Evolutionary conservation across 1,140 invertebrate genomes (phyloP), one percentile per base, ranked within the genome.

Genomic region (Coboldia fuscipes): DNA sequence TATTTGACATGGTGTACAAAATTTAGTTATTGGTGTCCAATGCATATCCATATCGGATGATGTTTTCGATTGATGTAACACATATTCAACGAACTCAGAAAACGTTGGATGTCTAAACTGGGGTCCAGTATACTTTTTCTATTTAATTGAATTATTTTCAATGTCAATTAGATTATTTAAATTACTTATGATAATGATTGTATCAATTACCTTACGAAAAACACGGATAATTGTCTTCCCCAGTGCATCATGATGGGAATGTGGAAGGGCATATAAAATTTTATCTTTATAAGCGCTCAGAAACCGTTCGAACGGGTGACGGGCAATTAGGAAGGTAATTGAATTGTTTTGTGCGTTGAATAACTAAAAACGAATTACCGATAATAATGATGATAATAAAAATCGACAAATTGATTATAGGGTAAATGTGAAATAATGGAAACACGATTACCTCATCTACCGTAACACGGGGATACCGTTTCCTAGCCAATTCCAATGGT

Each of bases 261-360:
- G 75, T 0, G 79, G 75, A 42, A 79, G 61, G 26, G 77, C 75
- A 43, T 75, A 75, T 39, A 81, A 70, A 39, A 90, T 66, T 58
- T 90, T 90, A 48, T 88, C 84, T 42, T 82, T 68, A 56, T 89
- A 93, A 12, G 82, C 84, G 26, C 81, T 88, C 28, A 89, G 64
- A 22, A 92, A 60, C 45, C 88, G 62, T 51, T 93, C 84, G 40
- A 92, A 70, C 7, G 88, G 88, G 60, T 92, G 80, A 35, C 88
- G 61, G 0, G 82, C 82, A 41, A 93, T 86, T 29, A 90, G 61
- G 46, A 92, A 85, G 35, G 77, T 75, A 30, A 77, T 60, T 34
- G 70, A 72, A 46, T 67, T 63, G 43, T 68, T 67, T 42, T 53
- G 48, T 23, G 52, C 52, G 36, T 54, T 48, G 16, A 45, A 46